Evolutionary conservation across 2,888 invertebrate genomes (phyloP).

Genomic region (Oscheius sp.): DNA sequence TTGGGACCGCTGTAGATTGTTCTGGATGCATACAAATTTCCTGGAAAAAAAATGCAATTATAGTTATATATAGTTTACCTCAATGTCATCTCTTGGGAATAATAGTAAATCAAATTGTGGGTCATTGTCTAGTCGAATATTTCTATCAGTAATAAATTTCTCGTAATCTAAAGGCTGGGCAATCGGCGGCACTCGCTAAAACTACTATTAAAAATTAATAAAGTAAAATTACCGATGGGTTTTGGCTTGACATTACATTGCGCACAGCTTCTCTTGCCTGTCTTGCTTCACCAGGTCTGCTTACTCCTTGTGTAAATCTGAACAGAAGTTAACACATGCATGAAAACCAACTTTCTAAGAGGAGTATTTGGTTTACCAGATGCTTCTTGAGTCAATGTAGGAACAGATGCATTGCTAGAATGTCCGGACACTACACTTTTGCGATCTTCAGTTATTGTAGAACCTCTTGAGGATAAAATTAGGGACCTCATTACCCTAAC

Average conservation of each 20-base stretch:
- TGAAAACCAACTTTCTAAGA: slow-evolving; percentile 43
- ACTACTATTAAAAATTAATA: background rate
- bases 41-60: slow-evolving; percentile 1
- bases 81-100: slow-evolving; percentile 68
- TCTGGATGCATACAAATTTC: slow-evolving; percentile 33
- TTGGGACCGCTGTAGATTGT: slow-evolving; percentile 46
- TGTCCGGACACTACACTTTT: slow-evolving; percentile 54
- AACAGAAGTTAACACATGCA: background rate
- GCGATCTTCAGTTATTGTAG: slow-evolving; percentile 46
- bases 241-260: slow-evolving; percentile 59
- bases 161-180: slow-evolving; percentile 66
- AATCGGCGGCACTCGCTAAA: slow-evolving; percentile 63
- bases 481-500: slow-evolving; percentile 21
- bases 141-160: slow-evolving; percentile 63
- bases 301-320: slow-evolving; percentile 67
- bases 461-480: slow-evolving; percentile 22
- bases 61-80: slow-evolving; percentile 37
- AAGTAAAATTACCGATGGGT: slow-evolving; percentile 50
- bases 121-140: slow-evolving; percentile 66
- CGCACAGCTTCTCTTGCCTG: slow-evolving; percentile 67
- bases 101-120: slow-evolving; percentile 64
- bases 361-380: slow-evolving; percentile 45
- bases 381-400: slow-evolving; percentile 48
- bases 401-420: slow-evolving; percentile 50
- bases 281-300: slow-evolving; percentile 64